These are phyloP conservation scores for Aphelinus certus DNA, from an alignment of 1,140 invertebrate species.

Conservation along the genomic window DNA sequence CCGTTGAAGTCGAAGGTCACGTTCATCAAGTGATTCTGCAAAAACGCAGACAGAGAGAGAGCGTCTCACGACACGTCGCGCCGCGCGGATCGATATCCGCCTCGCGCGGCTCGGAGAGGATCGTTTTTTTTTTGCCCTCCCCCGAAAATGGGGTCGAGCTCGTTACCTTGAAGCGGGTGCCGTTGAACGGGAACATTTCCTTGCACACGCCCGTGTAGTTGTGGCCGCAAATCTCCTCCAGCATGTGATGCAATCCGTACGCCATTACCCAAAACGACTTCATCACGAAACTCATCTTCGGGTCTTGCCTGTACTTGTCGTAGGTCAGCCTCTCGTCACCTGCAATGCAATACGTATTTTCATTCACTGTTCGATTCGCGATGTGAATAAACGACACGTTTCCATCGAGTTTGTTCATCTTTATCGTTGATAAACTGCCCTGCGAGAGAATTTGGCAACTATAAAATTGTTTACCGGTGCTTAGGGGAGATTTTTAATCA, in stretches of 20 bases:
- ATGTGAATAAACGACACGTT: neutral
- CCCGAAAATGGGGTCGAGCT: too few species aligned
- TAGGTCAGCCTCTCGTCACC: slow-evolving; percentile 65
- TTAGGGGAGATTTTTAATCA: too few species aligned
- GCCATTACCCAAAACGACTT: slow-evolving; percentile 79
- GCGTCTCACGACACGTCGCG: too few species aligned
- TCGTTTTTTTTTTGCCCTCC: neutral
- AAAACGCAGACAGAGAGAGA: neutral
- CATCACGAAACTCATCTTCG: slow-evolving; percentile 81
- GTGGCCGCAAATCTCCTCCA: slow-evolving; percentile 65
- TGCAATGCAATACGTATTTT: slow-evolving; percentile 44
- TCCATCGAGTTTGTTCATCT: too few species aligned
- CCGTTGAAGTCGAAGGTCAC: slow-evolving; percentile 76
- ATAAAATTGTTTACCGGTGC: too few species aligned
- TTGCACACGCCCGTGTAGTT: slow-evolving; percentile 68
- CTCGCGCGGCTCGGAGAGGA: too few species aligned
- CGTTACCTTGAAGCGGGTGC: slow-evolving; percentile 68
- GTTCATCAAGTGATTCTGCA: slow-evolving; percentile 78
- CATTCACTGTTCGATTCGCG: neutral
- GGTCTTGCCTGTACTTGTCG: slow-evolving; percentile 73
- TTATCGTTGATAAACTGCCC: too few species aligned
- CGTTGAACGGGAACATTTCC: slow-evolving; percentile 74
- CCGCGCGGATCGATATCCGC: too few species aligned
- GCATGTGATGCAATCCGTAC: slow-evolving; percentile 70
- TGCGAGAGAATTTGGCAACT: too few species aligned